These are phyloP conservation scores for Ictalurus furcatus DNA, from an alignment of 2,113 vertebrate species.

Conservation along the genomic window DNA sequence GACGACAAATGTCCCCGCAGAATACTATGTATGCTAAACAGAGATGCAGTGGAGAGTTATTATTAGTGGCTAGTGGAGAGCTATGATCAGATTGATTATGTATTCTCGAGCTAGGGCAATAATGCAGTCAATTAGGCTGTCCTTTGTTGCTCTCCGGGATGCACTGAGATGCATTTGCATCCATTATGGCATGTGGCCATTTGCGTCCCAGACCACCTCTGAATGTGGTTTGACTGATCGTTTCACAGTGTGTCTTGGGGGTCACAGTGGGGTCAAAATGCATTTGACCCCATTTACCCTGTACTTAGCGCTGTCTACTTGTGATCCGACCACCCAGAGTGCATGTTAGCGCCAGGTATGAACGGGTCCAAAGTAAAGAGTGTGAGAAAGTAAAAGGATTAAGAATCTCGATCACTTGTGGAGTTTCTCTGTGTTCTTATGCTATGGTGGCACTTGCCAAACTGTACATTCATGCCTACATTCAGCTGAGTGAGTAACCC, in stretches of 20 bases:
- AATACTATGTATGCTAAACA: neutral
- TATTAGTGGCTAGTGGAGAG: neutral
- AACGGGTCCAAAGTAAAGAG: neutral
- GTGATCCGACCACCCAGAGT: neutral
- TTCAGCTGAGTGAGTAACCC: neutral
- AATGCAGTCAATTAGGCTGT: neutral
- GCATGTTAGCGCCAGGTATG: neutral
- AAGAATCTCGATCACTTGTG: neutral
- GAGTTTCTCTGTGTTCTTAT: neutral
- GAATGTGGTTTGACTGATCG: neutral
- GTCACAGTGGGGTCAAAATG: neutral
- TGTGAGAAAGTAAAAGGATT: neutral
- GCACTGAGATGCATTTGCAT: neutral
- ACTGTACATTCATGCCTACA: no score
- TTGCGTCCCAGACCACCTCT: neutral
- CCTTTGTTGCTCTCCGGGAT: neutral
- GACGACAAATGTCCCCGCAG: neutral
- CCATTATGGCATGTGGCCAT: neutral
- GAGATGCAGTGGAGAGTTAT: neutral
- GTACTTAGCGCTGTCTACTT: neutral
- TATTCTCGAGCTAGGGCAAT: neutral
- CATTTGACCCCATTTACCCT: neutral
- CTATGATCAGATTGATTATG: neutral
- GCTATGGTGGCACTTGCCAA: neutral
- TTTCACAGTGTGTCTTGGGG: neutral